These are phyloP conservation scores for Eudemis profundana DNA, from an alignment of 2,888 invertebrate species.

Conservation along the genomic window DNA sequence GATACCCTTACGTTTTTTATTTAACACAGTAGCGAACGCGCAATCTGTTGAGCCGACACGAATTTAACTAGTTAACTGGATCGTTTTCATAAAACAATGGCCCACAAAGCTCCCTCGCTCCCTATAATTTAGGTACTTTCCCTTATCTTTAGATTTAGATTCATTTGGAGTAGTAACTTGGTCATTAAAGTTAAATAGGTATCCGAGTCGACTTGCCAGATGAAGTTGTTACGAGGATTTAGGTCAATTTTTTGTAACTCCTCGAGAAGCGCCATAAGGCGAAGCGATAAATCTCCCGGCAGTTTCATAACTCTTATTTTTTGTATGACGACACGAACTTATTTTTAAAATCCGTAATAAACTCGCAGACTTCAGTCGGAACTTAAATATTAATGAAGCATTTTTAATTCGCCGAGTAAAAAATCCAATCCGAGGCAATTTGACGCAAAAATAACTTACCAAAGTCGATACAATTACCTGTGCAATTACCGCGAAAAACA, in stretches of 20 bases:
- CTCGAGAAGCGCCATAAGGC: constrained; percentile 57
- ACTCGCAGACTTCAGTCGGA: constrained; percentile 2
- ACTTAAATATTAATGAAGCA: neutral
- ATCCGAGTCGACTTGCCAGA: constrained; percentile 48
- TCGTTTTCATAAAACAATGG: constrained; percentile 38
- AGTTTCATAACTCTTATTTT: constrained; percentile 69
- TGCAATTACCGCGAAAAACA: neutral
- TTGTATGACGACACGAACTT: constrained; percentile 56
- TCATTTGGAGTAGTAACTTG: constrained; percentile 49
- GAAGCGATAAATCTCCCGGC: constrained; percentile 64
- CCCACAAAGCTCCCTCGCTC: constrained; percentile 29
- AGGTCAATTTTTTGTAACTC: constrained; percentile 44
- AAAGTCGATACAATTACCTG: neutral
- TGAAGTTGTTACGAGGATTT: constrained; percentile 48
- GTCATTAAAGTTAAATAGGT: constrained; percentile 51
- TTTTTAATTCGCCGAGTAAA: neutral
- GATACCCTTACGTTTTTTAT: constrained; percentile 33
- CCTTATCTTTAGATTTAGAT: constrained; percentile 48
- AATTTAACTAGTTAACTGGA: constrained; percentile 29
- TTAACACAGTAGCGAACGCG: constrained; percentile 30
- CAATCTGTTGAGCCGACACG: constrained; percentile 37
- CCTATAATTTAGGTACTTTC: constrained; percentile 47
- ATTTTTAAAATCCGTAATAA: constrained; percentile 26
- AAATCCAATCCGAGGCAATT: neutral
- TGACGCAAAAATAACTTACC: neutral